Evolutionary conservation across 2,888 invertebrate genomes (phyloP), one percentile per base, ranked within the genome.

Genomic region (Cephus sareptanus): DNA sequence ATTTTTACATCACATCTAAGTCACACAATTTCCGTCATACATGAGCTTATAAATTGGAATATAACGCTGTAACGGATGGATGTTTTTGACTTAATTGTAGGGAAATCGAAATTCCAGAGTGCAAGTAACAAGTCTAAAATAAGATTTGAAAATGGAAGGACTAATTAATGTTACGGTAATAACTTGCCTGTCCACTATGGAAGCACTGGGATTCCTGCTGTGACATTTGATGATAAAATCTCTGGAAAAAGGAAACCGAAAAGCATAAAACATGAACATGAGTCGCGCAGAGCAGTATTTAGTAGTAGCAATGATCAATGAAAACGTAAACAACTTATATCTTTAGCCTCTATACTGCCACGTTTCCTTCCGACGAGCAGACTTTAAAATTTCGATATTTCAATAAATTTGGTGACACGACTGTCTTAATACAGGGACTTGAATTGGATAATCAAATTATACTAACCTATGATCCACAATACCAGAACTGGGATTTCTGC

Each of bases 401-500:
- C 6, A 15, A 40, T 40, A 6, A 6, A 40, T 23, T 40, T 40
- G 15, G 15, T 40, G 0, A 40, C 6, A 40, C 40, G 23, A 15
- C 23, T 40, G 9, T 23, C 9, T 56, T 56, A 56, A 56, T 56
- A 56, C 9, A 23, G 56, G 1, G 56, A 56, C 23, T 56, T 23
- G 9, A 56, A 9, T 23, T 9, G 15, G 23, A 56, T 9, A 9
- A 56, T 56, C 9, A 56, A 56, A 56, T 56, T 56, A 23, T 56
- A 56, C 56, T 23, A 23, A 94, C 94, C 95, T 95, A 83, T 91
- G 91, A 93, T 95, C 95, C 90, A 95, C 94, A 88, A 96, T 93
- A 82, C 95, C 94, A 78, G 94, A 94, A 76, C 96, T 96, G 70
- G 96, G 95, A 90, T 96, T 96, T 83, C 96, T 94, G 92, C 96